These are phyloP conservation scores for Lagopus muta DNA, from an alignment of 2,113 vertebrate genomes.

Conservation along the genomic window DNA sequence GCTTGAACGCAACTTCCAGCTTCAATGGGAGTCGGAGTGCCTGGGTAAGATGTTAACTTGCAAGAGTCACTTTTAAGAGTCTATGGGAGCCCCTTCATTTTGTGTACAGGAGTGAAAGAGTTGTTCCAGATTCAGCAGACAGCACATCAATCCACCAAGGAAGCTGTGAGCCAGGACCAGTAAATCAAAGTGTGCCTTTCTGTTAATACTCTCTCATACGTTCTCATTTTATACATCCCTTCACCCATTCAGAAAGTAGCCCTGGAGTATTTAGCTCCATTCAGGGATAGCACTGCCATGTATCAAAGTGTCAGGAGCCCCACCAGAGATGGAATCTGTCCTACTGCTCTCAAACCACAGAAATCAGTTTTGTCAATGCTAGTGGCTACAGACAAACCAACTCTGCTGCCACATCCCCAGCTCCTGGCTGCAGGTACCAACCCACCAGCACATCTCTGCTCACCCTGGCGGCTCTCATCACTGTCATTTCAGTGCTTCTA, in stretches of 20 bases:
- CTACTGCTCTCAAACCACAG: conserved; percentile 53
- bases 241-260: conserved; percentile 66
- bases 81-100: conserved; percentile 42
- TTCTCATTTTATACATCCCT: conserved; percentile 64
- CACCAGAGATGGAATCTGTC: conserved; percentile 72
- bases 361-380: conserved; percentile 27
- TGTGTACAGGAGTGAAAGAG: conserved; percentile 53
- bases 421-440: background rate
- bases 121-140: conserved; percentile 65
- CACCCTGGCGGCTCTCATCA: fast-evolving
- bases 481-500: background rate
- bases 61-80: conserved; percentile 41
- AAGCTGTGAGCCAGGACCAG: conserved; percentile 66
- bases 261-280: conserved; percentile 70
- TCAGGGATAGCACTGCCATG: conserved; percentile 74
- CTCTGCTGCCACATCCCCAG: background rate
- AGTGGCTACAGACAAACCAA: background rate
- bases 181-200: conserved; percentile 76
- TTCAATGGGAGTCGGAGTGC: background rate
- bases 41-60: background rate
- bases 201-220: conserved; percentile 61
- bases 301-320: conserved; percentile 76
- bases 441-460: fast-evolving
- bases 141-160: conserved; percentile 75
- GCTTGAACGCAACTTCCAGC: background rate